Conservation (phyloP, 2,888 invertebrate genomes). For the Megaustenia siamemsis region DNA sequence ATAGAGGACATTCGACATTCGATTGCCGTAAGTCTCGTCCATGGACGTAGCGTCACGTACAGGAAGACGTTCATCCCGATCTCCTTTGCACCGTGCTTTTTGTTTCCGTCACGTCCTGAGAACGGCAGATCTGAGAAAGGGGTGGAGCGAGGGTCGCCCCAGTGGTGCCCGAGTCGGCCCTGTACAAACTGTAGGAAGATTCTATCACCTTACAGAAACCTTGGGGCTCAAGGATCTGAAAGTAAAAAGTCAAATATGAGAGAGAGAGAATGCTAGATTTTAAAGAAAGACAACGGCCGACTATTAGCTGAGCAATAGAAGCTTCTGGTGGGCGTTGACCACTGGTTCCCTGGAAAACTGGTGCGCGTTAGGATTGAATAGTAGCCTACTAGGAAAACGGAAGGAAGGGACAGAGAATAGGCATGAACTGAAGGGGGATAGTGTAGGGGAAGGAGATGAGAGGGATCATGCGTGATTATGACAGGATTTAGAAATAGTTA, state of each 20-base stretch:
- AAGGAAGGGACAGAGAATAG: not conserved
- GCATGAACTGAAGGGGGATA: not conserved
- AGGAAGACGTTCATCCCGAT: constrained; percentile 41
- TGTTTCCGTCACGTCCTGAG: constrained; percentile 54
- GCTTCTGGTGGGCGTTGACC: constrained; percentile 34
- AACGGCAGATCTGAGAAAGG: constrained; percentile 43
- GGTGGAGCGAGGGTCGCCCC: constrained; percentile 47
- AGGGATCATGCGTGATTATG: not conserved
- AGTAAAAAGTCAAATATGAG: constrained; percentile 41
- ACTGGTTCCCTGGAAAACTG: constrained; percentile 16
- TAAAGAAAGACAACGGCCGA: constrained; percentile 34
- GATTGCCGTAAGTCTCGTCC: constrained; percentile 39
- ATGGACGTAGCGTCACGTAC: constrained; percentile 54
- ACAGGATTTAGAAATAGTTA: not conserved
- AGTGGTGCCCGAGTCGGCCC: constrained; percentile 34
- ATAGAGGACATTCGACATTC: constrained; percentile 44
- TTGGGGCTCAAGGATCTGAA: constrained; percentile 4
- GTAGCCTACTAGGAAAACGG: not conserved
- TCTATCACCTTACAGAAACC: constrained; percentile 39
- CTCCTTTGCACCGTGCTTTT: constrained; percentile 39
- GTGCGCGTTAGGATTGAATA: not conserved
- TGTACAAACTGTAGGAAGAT: constrained; percentile 36
- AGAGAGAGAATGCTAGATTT: constrained; percentile 35
- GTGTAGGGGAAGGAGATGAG: not conserved
- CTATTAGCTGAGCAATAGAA: constrained; percentile 45